Conservation (phyloP, 2,888 invertebrate genomes). For the Eupeodes luniger region DNA sequence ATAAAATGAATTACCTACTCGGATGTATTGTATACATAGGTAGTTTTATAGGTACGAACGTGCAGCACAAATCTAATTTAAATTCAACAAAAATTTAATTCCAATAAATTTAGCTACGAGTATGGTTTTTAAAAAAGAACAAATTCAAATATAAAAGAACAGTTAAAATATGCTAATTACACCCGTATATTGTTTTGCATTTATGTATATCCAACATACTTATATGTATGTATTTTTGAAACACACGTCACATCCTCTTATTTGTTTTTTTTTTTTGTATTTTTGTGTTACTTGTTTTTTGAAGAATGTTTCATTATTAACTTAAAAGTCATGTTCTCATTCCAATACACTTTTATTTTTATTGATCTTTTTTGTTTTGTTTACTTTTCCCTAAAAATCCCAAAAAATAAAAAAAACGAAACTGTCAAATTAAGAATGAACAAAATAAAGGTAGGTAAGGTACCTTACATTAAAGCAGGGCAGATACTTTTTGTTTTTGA, state of each 20-base stretch:
- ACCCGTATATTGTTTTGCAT: constrained; percentile 10
- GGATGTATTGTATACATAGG: too few species aligned
- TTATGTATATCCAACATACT: too few species aligned
- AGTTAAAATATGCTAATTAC: constrained; percentile 13
- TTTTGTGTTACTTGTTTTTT: not conserved
- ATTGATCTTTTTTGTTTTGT: constrained; percentile 11
- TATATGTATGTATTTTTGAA: not conserved
- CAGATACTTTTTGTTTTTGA: constrained; percentile 10
- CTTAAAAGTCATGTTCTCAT: constrained; percentile 11
- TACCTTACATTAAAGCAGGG: not conserved
- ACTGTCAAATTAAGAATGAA: not conserved
- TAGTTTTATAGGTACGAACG: too few species aligned
- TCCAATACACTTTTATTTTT: constrained; percentile 3
- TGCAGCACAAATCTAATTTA: too few species aligned
- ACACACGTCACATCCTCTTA: not conserved
- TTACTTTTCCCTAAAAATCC: not conserved
- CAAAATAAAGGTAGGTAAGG: not conserved
- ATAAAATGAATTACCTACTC: too few species aligned
- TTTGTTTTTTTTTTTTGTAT: not conserved
- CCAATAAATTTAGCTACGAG: too few species aligned
- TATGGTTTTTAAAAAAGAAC: too few species aligned
- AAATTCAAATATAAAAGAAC: constrained; percentile 1
- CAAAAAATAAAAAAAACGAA: too few species aligned
- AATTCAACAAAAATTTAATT: too few species aligned
- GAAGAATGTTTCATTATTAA: not conserved